Conservation (phyloP, 1,140 invertebrate genomes). For the Neuroterus valhalla region DNA sequence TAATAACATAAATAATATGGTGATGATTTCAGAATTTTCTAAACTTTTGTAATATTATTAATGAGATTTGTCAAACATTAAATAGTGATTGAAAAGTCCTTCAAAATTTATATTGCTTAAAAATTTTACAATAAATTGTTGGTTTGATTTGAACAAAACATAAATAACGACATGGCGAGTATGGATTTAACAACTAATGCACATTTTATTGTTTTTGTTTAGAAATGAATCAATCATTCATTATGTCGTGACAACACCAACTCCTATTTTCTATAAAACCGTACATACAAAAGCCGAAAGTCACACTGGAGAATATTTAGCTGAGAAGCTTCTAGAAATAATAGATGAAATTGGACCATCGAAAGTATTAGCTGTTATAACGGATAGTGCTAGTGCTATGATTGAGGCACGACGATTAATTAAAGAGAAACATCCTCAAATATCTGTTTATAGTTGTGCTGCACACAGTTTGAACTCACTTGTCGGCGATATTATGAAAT, state of each 20-base stretch:
- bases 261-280: conserved; percentile 31
- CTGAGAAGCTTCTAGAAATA: background rate
- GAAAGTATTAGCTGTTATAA: conserved; percentile 29
- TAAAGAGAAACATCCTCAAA: conserved; percentile 24
- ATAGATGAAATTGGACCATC: conserved; percentile 32
- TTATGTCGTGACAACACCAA: conserved; percentile 33
- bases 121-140: too few species aligned
- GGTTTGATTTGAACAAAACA: too few species aligned
- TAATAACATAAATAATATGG: too few species aligned
- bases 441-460: conserved; percentile 31
- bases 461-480: background rate
- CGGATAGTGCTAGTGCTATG: conserved; percentile 35
- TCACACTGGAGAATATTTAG: conserved; percentile 31
- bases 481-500: background rate
- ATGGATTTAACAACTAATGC: background rate
- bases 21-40: too few species aligned
- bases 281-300: conserved; percentile 15
- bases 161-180: too few species aligned
- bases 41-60: too few species aligned
- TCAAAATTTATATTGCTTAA: too few species aligned
- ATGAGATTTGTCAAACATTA: too few species aligned
- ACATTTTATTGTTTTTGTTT: background rate
- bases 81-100: too few species aligned
- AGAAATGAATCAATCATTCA: conserved; percentile 26
- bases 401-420: conserved; percentile 17